Conservation (phyloP, 2,888 invertebrate species). For the Poecilobothrus nobilitatus region DNA sequence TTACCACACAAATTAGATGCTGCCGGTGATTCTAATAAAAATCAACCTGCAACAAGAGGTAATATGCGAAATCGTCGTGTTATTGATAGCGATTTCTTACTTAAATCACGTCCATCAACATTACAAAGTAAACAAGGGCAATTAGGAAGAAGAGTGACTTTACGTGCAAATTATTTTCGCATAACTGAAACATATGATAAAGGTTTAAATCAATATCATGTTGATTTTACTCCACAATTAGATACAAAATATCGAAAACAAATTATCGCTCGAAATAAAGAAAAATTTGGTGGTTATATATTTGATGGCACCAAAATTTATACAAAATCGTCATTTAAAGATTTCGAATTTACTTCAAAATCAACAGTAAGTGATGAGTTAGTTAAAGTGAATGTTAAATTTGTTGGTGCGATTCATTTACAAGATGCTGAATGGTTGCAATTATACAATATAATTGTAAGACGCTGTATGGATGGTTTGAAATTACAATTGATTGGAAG, state of each 20-base stretch:
- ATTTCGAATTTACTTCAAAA: conserved; percentile 53
- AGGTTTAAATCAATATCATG: conserved; percentile 73
- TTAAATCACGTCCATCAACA: conserved; percentile 27
- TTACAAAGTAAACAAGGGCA: conserved; percentile 41
- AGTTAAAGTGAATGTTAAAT: conserved; percentile 51
- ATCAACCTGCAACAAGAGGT: conserved; percentile 11
- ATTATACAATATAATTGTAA: conserved; percentile 67
- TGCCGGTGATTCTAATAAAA: not conserved
- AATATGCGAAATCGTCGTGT: conserved; percentile 19
- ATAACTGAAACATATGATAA: conserved; percentile 48
- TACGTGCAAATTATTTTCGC: conserved; percentile 62
- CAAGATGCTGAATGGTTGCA: conserved; percentile 65
- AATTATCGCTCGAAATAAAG: conserved; percentile 50
- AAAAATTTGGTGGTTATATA: conserved; percentile 55
- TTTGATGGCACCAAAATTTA: conserved; percentile 70
- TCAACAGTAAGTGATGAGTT: conserved; percentile 47
- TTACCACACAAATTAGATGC: too few species aligned
- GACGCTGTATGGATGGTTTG: conserved; percentile 50
- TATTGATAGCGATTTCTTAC: conserved; percentile 9
- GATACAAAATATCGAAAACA: conserved; percentile 56
- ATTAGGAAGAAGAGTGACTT: conserved; percentile 45
- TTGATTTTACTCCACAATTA: conserved; percentile 64
- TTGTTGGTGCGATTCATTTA: conserved; percentile 55
- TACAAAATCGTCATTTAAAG: conserved; percentile 47
- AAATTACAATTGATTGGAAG: conserved; percentile 61